Percentiles rank a stretch among this genome's conserved stretches.
Evolutionary conservation across 2,113 vertebrate genomes (phyloP).

Genomic region (Garra rufa): DNA sequence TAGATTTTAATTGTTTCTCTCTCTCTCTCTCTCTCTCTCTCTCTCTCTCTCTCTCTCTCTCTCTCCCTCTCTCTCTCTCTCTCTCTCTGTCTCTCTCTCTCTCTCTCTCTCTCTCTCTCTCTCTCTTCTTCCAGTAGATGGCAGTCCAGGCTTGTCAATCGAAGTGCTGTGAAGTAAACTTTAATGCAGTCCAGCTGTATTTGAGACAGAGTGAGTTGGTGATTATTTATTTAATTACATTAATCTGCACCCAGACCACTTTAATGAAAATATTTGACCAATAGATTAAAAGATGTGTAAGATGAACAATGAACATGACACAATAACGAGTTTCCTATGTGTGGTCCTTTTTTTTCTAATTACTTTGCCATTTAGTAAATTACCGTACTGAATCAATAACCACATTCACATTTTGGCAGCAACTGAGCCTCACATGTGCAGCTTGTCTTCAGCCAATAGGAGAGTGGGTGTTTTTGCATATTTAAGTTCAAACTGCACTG

Average conservation of each 20-base stretch:
- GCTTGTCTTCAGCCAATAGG: slow-evolving; percentile 48
- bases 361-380: neutral
- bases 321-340: neutral
- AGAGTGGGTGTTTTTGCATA: slow-evolving; percentile 23
- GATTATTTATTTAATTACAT: neutral
- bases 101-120: no score
- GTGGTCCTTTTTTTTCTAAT: neutral
- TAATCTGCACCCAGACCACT: neutral
- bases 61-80: no score
- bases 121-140: no score
- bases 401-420: neutral
- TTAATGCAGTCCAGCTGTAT: neutral
- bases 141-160: no score
- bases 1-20: no score
- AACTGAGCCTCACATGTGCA: neutral
- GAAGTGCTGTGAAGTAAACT: neutral
- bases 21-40: no score
- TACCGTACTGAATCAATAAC: neutral
- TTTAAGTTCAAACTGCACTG: neutral
- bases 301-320: neutral
- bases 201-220: neutral
- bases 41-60: no score
- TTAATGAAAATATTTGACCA: neutral
- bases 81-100: no score
- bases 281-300: neutral